These are phyloP conservation scores for Athalia rosae DNA, from an alignment of 2,888 invertebrate species.

Conservation along the genomic window DNA sequence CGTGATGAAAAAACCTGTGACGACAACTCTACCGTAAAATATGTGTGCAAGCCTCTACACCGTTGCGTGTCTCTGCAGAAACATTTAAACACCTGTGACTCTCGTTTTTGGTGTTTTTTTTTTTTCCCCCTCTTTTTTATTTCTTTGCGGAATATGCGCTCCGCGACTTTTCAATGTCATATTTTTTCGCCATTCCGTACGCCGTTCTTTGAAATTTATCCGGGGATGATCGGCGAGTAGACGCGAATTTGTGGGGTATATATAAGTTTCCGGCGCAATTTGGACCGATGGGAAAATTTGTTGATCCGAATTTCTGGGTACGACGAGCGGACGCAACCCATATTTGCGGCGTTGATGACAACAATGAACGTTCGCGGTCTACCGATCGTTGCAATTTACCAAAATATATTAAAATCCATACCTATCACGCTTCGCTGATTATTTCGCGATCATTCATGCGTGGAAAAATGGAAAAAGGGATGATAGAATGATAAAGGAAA, in stretches of 20 bases:
- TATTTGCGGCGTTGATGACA: not conserved
- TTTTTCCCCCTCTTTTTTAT: no score
- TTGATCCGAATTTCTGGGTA: not conserved
- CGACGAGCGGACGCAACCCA: not conserved
- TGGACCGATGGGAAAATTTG: not conserved
- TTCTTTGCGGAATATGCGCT: not conserved
- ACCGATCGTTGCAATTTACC: not conserved
- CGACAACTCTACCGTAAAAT: constrained; percentile 27
- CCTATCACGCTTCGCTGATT: not conserved
- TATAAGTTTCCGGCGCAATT: not conserved
- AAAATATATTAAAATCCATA: not conserved
- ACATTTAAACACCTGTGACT: constrained; percentile 34
- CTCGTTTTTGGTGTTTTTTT: not conserved
- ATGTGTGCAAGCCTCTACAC: not conserved
- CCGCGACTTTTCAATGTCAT: constrained; percentile 15
- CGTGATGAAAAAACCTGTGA: not conserved
- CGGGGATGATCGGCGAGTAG: not conserved
- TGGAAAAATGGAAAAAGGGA: no score
- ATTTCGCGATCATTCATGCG: not conserved
- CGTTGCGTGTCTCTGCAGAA: constrained; percentile 25
- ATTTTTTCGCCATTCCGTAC: not conserved
- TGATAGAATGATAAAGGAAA: no score
- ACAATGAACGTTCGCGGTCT: not conserved
- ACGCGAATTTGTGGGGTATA: not conserved
- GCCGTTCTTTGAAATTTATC: not conserved